These are phyloP conservation scores for Gephyroberyx darwinii DNA, from an alignment of 2,797 vertebrate genomes.

Conservation along the genomic window DNA sequence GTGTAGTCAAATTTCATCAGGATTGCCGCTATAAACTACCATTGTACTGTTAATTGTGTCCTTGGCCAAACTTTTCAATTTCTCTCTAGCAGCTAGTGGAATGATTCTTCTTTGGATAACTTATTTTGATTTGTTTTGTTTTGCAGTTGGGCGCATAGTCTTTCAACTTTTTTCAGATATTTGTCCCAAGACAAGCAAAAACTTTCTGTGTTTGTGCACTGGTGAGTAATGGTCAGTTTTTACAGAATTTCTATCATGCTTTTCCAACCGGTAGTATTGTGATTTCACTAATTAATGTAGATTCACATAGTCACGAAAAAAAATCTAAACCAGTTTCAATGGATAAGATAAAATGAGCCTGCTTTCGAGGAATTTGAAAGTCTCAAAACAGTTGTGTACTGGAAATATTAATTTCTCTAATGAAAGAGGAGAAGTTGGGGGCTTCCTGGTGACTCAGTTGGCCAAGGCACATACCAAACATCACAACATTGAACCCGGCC, in stretches of 20 bases:
- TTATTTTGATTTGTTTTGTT: conserved; percentile 11
- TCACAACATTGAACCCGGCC: no score
- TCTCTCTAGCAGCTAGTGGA: neutral
- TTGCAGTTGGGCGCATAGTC: conserved; percentile 96
- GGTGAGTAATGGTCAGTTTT: conserved; percentile 80
- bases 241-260: neutral
- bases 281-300: neutral
- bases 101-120: neutral
- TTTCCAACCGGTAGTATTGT: neutral
- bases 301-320: neutral
- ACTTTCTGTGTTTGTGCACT: conserved; percentile 97
- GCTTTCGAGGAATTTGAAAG: no score
- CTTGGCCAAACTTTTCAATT: no score
- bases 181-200: conserved; percentile 99
- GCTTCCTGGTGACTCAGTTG: neutral
- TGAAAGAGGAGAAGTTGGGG: neutral
- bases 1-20: conserved; percentile 13
- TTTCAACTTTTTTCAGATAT: conserved; percentile 98
- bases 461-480: neutral
- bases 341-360: no score
- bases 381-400: neutral
- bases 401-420: neutral
- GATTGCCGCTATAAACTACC: neutral
- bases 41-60: conserved; percentile 16
- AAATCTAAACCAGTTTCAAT: neutral